phyloP scores from a whole-genome alignment of 2,113 vertebrate species.

The Opisthocomus hoazin region DNA sequence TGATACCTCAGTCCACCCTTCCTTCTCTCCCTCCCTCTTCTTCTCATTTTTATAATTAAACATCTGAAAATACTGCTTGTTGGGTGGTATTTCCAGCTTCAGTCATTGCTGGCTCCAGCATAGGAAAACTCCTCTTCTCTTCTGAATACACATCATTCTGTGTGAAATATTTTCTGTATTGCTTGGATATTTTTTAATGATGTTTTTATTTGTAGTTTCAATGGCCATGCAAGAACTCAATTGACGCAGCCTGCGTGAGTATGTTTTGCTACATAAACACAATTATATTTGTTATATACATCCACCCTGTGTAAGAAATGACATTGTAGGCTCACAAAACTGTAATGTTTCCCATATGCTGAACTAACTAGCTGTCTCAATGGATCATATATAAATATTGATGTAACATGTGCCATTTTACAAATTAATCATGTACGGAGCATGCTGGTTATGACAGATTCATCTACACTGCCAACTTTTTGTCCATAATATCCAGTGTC shows the following conservation, averaged over 20 bases:
- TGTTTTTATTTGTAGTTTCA: slow-evolving; percentile 45
- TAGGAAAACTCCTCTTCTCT: slow-evolving; percentile 46
- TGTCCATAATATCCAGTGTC: not conserved
- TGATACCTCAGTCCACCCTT: not conserved
- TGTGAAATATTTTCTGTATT: slow-evolving; percentile 18
- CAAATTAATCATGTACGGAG: slow-evolving; percentile 24
- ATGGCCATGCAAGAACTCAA: slow-evolving; percentile 21
- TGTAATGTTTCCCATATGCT: slow-evolving; percentile 62
- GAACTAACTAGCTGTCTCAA: slow-evolving; percentile 11
- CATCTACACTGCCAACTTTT: not conserved
- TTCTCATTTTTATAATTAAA: slow-evolving; percentile 37
- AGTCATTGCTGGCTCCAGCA: slow-evolving; percentile 41
- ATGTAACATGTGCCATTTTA: slow-evolving; percentile 19
- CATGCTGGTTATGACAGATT: slow-evolving; percentile 13
- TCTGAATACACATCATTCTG: not conserved
- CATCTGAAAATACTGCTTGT: slow-evolving; percentile 37
- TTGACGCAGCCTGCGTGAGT: slow-evolving; percentile 17
- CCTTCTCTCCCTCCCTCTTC: not conserved
- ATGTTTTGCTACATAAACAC: slow-evolving; percentile 51
- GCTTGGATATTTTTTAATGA: slow-evolving; percentile 11
- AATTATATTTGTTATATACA: slow-evolving; percentile 39
- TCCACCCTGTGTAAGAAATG: slow-evolving; percentile 35
- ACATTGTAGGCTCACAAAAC: slow-evolving; percentile 31
- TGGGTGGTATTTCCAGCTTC: slow-evolving; percentile 58
- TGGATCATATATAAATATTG: slow-evolving; percentile 49